These are phyloP conservation scores for Nineta flava DNA, from an alignment of 2,888 invertebrate species.

Conservation along the genomic window DNA sequence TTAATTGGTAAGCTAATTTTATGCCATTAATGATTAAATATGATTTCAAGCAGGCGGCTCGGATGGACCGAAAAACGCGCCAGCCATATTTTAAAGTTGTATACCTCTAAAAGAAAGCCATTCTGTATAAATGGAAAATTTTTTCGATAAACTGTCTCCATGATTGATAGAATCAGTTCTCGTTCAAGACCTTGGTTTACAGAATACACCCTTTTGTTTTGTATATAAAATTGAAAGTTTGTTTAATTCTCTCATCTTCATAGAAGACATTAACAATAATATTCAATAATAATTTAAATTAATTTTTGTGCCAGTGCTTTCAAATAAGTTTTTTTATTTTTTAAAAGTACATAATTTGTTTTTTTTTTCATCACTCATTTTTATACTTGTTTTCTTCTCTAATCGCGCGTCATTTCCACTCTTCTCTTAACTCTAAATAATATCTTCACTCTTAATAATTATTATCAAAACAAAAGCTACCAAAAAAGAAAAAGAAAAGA, in stretches of 20 bases:
- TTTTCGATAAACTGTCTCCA: no score
- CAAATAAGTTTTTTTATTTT: not conserved
- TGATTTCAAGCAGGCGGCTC: no score
- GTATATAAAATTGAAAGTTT: no score
- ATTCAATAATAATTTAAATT: not conserved
- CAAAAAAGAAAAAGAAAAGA: not conserved
- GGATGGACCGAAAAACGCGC: no score
- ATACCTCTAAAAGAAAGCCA: no score
- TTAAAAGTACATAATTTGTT: not conserved
- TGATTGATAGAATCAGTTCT: no score
- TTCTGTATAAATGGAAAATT: no score
- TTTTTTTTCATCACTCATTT: not conserved
- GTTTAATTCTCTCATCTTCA: not conserved
- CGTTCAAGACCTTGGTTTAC: no score
- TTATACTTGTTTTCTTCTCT: not conserved
- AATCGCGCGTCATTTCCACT: not conserved
- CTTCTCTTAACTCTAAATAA: not conserved
- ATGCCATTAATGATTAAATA: no score
- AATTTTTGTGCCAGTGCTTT: not conserved
- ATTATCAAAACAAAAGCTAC: conserved; percentile 6
- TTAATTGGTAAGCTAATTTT: no score
- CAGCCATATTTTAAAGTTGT: no score
- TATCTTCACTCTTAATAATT: not conserved
- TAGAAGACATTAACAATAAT: not conserved
- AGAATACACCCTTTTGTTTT: no score